A percentile compares a stretch with the other conserved stretches of the same genome.
These are phyloP conservation scores for Sparus aurata DNA, from an alignment of 2,797 vertebrate species.

Conservation along the genomic window DNA sequence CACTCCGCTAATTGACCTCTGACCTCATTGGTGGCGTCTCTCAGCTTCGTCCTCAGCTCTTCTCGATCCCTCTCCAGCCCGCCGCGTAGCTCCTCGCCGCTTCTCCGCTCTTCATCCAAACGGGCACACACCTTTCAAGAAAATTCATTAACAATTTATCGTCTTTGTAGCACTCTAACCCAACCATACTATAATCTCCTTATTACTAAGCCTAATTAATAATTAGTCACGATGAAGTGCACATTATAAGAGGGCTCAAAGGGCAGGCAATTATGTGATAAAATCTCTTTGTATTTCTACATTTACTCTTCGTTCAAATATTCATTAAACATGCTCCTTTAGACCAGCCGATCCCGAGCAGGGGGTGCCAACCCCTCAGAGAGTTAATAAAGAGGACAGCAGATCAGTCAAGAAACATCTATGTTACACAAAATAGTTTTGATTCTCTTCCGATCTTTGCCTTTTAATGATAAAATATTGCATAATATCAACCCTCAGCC, in stretches of 20 bases:
- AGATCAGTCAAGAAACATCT: slow-evolving; percentile 17
- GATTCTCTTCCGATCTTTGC: not conserved
- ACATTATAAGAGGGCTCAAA: slow-evolving; percentile 43
- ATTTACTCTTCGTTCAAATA: slow-evolving; percentile 30
- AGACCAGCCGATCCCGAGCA: slow-evolving; percentile 3
- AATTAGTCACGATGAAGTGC: slow-evolving; percentile 40
- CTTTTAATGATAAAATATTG: not conserved
- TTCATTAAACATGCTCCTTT: slow-evolving; percentile 38
- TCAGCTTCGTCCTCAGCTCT: slow-evolving; percentile 86
- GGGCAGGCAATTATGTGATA: slow-evolving; percentile 53
- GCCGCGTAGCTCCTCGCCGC: slow-evolving; percentile 83
- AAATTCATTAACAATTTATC: slow-evolving; percentile 25
- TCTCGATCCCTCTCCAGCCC: slow-evolving; percentile 89
- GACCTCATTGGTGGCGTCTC: slow-evolving; percentile 90
- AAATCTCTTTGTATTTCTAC: slow-evolving; percentile 49
- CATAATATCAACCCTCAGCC: not conserved
- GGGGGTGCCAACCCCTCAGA: not conserved
- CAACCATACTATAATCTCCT: slow-evolving; percentile 27
- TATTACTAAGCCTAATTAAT: slow-evolving; percentile 46
- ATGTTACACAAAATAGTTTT: not conserved
- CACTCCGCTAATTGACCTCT: slow-evolving; percentile 37
- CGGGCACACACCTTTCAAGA: slow-evolving; percentile 74
- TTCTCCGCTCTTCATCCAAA: slow-evolving; percentile 89
- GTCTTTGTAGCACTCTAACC: slow-evolving; percentile 15
- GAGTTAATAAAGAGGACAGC: slow-evolving; percentile 13